These are phyloP conservation scores for Sebastolobus altivelis DNA, from an alignment of 2,797 vertebrate genomes.

Conservation along the genomic window DNA sequence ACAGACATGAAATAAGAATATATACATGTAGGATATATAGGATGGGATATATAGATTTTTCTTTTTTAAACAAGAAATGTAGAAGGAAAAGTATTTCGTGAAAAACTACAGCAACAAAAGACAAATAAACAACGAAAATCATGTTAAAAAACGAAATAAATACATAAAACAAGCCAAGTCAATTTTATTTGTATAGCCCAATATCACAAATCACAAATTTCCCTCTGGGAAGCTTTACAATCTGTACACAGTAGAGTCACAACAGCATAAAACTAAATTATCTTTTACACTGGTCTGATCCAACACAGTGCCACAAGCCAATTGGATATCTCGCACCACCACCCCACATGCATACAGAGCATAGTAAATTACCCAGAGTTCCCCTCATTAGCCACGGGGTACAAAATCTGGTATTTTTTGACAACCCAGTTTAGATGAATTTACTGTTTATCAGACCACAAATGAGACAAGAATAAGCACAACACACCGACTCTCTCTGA, in stretches of 20 bases:
- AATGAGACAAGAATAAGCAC: too few species aligned
- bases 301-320: background rate
- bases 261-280: background rate
- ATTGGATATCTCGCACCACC: background rate
- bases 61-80: background rate
- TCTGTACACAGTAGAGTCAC: background rate
- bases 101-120: background rate
- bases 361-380: background rate
- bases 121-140: too few species aligned
- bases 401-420: too few species aligned
- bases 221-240: too few species aligned
- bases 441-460: too few species aligned
- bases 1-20: background rate
- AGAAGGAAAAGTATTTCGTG: background rate
- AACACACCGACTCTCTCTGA: too few species aligned
- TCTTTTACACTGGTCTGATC: background rate
- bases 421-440: too few species aligned
- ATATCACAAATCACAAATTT: too few species aligned
- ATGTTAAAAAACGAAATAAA: too few species aligned
- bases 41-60: background rate
- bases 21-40: background rate
- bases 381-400: background rate
- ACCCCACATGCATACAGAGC: background rate
- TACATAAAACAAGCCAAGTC: too few species aligned
- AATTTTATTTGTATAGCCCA: too few species aligned